Evolutionary conservation across 2,113 vertebrate species (phyloP).

Genomic region (Anolis carolinensis): DNA sequence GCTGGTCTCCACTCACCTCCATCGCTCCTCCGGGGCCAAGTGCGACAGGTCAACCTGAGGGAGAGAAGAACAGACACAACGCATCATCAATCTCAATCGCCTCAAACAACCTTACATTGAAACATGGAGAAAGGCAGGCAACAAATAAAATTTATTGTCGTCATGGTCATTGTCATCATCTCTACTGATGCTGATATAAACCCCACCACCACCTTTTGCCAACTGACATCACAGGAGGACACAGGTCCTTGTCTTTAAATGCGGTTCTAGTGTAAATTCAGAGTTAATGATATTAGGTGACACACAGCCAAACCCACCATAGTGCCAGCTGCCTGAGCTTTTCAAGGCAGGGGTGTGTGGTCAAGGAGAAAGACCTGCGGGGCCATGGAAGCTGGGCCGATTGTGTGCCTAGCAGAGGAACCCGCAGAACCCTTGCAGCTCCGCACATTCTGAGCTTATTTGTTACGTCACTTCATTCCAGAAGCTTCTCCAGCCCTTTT

Average conservation of each 20-base stretch:
- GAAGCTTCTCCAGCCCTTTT: rapidly evolving
- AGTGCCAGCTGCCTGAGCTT: rapidly evolving
- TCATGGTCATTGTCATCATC: too few relatives aligned
- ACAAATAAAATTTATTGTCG: too few relatives aligned
- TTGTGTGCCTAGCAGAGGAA: neutral
- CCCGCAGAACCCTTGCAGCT: rapidly evolving
- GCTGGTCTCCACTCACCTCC: constrained; percentile 85
- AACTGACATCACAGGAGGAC: too few relatives aligned
- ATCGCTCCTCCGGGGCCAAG: constrained; percentile 92
- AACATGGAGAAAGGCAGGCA: too few relatives aligned
- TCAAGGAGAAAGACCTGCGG: too few relatives aligned
- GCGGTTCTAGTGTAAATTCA: too few relatives aligned
- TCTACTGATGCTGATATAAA: too few relatives aligned
- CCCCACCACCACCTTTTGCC: too few relatives aligned
- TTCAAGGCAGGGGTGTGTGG: neutral
- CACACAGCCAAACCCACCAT: rapidly evolving
- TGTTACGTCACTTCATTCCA: rapidly evolving
- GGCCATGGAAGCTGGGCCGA: too few relatives aligned
- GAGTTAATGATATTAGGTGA: neutral
- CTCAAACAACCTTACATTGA: too few relatives aligned
- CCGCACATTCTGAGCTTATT: neutral
- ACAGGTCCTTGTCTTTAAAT: too few relatives aligned
- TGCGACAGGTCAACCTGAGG: constrained; percentile 88
- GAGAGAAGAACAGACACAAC: constrained; percentile 46
- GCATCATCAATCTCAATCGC: rapidly evolving